phyloP scores from a whole-genome alignment of 2,888 invertebrate species.

The Cyrtodaria siliqua region DNA sequence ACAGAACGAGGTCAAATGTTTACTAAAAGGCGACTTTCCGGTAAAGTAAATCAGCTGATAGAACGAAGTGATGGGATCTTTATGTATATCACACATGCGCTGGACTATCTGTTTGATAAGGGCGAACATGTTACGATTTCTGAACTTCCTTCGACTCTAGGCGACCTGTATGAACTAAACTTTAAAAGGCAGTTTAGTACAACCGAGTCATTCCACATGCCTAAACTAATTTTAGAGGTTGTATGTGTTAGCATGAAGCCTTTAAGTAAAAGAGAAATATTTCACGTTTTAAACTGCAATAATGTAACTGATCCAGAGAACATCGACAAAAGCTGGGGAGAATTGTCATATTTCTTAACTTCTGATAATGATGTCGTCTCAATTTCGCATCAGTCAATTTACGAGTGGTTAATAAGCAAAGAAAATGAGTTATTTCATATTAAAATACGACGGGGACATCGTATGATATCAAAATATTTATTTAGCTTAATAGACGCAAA shows the following conservation, averaged over 20 bases:
- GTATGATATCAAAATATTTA: not conserved
- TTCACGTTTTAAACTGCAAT: not conserved
- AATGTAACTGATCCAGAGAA: not conserved
- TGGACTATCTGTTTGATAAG: not conserved
- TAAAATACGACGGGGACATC: not conserved
- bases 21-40: too few species aligned
- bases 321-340: too few species aligned
- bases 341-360: not conserved
- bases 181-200: constrained; percentile 9
- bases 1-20: too few species aligned
- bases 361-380: not conserved
- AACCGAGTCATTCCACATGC: not conserved
- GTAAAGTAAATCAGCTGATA: not conserved
- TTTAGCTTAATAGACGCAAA: not conserved
- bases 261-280: not conserved
- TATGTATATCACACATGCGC: constrained; percentile 1
- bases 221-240: not conserved
- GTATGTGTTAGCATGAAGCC: not conserved
- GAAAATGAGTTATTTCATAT: not conserved
- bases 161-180: constrained; percentile 9
- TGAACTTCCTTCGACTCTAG: not conserved
- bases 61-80: constrained; percentile 16
- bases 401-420: not conserved
- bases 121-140: too few species aligned
- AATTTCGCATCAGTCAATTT: not conserved